These are phyloP conservation scores for Chrysochloris asiatica DNA, from an alignment of 2,113 vertebrate species.

Conservation along the genomic window DNA sequence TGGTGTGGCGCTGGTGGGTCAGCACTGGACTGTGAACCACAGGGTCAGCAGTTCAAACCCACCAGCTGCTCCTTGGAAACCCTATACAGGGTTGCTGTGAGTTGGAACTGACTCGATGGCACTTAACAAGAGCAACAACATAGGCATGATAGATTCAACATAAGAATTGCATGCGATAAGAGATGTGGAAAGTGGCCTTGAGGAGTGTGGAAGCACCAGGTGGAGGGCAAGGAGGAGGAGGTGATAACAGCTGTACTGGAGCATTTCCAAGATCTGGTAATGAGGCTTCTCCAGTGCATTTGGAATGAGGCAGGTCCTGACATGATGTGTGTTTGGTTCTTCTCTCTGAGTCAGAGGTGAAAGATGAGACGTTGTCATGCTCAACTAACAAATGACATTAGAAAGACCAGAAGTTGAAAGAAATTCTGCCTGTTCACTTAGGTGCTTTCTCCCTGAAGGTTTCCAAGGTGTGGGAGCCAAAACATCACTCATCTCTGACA, in stretches of 20 bases:
- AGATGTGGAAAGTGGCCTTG: background rate
- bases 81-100: too few relatives aligned
- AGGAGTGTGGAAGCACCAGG: background rate
- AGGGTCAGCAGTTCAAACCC: too few relatives aligned
- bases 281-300: background rate
- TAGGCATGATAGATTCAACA: background rate
- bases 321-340: background rate
- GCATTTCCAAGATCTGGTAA: background rate
- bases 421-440: background rate
- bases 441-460: background rate
- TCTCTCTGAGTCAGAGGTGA: conserved; percentile 46
- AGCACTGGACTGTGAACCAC: too few relatives aligned
- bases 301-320: conserved; percentile 11
- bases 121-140: too few relatives aligned
- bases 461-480: conserved; percentile 13
- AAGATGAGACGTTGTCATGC: conserved; percentile 49
- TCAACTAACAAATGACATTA: conserved; percentile 54
- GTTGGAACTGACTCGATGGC: too few relatives aligned
- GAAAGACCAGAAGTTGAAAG: conserved; percentile 37
- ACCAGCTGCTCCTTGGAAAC: too few relatives aligned
- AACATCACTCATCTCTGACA: conserved; percentile 47
- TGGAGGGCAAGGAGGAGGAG: background rate
- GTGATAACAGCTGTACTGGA: background rate
- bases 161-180: background rate
- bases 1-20: too few relatives aligned